Base-by-base conservation (phyloP, 2,888 invertebrate genomes). In the Xanthia togata region DNA sequence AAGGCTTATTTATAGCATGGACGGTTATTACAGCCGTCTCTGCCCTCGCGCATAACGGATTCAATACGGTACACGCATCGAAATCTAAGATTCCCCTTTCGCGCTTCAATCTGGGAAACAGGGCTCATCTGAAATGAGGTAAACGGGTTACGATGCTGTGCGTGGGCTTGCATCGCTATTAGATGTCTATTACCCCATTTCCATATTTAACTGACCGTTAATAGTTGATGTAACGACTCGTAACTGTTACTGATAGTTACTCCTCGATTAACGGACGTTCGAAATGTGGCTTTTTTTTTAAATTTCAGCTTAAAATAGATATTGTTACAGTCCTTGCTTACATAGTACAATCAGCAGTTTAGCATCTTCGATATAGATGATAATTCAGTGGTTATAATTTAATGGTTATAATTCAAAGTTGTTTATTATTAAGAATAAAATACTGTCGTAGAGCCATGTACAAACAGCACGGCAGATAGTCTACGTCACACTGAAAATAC, bases 61-160 rank as follows among this genome's bases (percentile, higher is more conserved):
- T 59, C 35, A 60, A 65, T 57, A 76, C 70, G 63, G 69, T 70
- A 62, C n/a, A 62, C 20, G 57, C 53, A 55, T 60, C 71, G 11
- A 57, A 79, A 62, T 62, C 65, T 55, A 38, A 55, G 63, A 78
- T 68, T 44, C 44, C 55, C 63, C 41, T 44, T 77, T 68, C 63
- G 35, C 47, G 41, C n/a, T 69, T 26, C 14, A 44, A 62, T 64
- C 83, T 72, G 23, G 53, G 64, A 71, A 59, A 55, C 38, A 60
- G 55, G 35, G 44, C 26, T 64, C n/a, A 14, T 20, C n/a, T 35
- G 31, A 67, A 82, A 81, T 70, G 63, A 53, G 85, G 85, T 81
- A 65, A 81, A 72, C 71, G 9, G 65, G 85, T 81, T 55, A 84
- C 38, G 38, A 76, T 76, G 65, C 26, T 69, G 5, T 35, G 71